Conservation (phyloP, 2,888 invertebrate species). For the Spialia ferax region DNA sequence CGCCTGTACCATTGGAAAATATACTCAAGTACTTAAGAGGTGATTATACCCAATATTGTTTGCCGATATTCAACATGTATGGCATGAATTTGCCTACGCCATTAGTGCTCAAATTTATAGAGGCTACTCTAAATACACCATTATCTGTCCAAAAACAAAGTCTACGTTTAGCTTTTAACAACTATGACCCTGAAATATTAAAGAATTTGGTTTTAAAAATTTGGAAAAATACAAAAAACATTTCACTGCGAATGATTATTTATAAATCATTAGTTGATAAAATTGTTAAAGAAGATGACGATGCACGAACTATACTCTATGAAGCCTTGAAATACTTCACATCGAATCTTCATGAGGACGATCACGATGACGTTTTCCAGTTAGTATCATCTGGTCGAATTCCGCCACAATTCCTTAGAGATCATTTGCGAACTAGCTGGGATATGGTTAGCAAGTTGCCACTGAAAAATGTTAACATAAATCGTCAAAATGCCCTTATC, state of each 20-base stretch:
- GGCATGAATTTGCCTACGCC: constrained; percentile 57
- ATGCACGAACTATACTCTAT: constrained; percentile 48
- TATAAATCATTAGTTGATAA: constrained; percentile 49
- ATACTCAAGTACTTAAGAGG: constrained; percentile 59
- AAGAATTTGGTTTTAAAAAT: constrained; percentile 51
- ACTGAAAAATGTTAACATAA: constrained; percentile 49
- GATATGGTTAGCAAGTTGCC: constrained; percentile 53
- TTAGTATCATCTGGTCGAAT: constrained; percentile 49
- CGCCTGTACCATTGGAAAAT: constrained; percentile 57
- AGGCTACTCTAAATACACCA: constrained; percentile 57
- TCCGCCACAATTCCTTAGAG: constrained; percentile 50
- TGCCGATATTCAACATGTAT: constrained; percentile 61
- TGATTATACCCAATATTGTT: constrained; percentile 61
- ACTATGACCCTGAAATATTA: constrained; percentile 55
- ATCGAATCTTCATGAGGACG: constrained; percentile 55
- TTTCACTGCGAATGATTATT: constrained; percentile 53
- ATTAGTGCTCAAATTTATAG: constrained; percentile 55
- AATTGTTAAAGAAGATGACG: constrained; percentile 46
- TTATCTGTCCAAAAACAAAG: constrained; percentile 66
- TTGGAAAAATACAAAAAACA: constrained; percentile 63
- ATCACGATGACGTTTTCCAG: constrained; percentile 57
- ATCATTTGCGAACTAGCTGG: constrained; percentile 57
- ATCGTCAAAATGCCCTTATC: constrained; percentile 50
- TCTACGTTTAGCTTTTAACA: constrained; percentile 61
- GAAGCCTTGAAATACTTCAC: constrained; percentile 59